These are phyloP conservation scores for Mantis religiosa DNA, from an alignment of 2,888 invertebrate genomes.

Conservation along the genomic window DNA sequence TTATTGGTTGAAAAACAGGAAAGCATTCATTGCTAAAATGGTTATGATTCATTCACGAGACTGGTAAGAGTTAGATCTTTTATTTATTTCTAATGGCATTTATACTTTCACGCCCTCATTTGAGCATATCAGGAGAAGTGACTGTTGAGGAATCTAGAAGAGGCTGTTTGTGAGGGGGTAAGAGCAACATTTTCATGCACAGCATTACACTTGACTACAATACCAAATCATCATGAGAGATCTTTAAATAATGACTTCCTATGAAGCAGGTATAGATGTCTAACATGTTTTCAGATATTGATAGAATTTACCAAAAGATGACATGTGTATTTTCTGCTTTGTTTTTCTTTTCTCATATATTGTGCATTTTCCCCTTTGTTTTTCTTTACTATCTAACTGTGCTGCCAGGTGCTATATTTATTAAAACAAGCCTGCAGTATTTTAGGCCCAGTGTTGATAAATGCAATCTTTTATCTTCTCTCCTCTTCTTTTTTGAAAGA, in stretches of 20 bases:
- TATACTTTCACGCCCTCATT: neutral
- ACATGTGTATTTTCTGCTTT: neutral
- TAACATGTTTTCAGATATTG: neutral
- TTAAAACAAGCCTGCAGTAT: neutral
- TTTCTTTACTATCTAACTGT: neutral
- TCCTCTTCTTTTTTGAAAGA: too few relatives aligned
- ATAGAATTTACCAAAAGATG: neutral
- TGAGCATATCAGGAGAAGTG: neutral
- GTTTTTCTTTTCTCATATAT: neutral
- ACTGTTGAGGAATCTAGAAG: neutral
- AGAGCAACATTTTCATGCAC: neutral
- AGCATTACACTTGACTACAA: neutral
- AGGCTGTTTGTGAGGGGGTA: neutral
- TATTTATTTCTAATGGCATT: neutral
- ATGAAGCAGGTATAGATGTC: neutral
- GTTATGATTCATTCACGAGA: neutral
- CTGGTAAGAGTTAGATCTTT: neutral
- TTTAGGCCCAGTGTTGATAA: too few relatives aligned
- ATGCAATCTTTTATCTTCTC: too few relatives aligned
- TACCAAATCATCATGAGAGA: neutral
- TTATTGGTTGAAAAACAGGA: neutral
- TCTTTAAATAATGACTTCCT: neutral
- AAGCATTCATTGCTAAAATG: neutral
- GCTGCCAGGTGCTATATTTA: neutral
- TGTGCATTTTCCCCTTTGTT: neutral